A percentile compares a stretch with the other conserved stretches of the same genome.
Conservation (phyloP, 2,113 vertebrate genomes). For the Myocastor coypus region DNA sequence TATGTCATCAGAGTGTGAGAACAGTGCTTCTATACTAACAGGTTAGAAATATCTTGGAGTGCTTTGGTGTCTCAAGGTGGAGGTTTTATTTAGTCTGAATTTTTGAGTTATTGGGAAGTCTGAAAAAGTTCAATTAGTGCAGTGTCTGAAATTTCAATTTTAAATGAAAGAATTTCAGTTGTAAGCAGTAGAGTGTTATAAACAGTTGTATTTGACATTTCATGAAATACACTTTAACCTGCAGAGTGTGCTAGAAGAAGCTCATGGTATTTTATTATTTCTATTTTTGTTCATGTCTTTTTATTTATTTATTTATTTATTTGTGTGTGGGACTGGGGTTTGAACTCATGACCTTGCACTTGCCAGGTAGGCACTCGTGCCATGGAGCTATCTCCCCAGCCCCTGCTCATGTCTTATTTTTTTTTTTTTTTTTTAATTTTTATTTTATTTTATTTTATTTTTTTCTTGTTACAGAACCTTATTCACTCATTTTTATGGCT, state of each 20-base stretch:
- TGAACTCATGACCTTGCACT: too few relatives aligned
- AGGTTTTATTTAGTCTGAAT: slow-evolving; percentile 30
- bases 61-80: not conserved
- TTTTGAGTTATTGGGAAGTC: slow-evolving; percentile 24
- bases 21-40: not conserved
- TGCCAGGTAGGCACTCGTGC: too few relatives aligned
- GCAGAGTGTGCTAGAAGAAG: not conserved
- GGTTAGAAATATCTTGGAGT: not conserved
- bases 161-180: slow-evolving; percentile 37
- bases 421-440: too few relatives aligned
- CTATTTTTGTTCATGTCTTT: too few relatives aligned
- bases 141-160: slow-evolving; percentile 37
- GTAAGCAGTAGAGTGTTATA: not conserved
- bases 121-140: not conserved
- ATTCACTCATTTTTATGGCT: too few relatives aligned
- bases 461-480: too few relatives aligned
- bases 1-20: not conserved
- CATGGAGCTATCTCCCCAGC: too few relatives aligned
- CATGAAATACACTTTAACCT: not conserved
- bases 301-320: too few relatives aligned
- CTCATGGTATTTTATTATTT: not conserved
- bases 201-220: not conserved
- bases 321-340: too few relatives aligned
- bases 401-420: too few relatives aligned
- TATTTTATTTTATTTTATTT: too few relatives aligned